These are phyloP conservation scores for Drosophila antonietae DNA, from an alignment of 2,888 invertebrate species.

Conservation along the genomic window DNA sequence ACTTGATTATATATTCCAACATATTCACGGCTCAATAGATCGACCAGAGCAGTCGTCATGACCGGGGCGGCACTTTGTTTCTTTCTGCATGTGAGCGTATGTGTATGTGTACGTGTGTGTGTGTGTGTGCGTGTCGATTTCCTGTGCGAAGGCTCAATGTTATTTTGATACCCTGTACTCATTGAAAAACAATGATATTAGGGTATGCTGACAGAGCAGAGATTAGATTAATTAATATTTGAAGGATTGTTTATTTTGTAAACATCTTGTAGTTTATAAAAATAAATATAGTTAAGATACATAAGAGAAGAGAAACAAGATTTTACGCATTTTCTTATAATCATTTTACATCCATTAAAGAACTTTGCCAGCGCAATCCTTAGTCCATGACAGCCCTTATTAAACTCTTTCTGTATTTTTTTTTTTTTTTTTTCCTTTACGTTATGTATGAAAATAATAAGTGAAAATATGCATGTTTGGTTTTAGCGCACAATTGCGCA, in stretches of 20 bases:
- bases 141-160: conserved; percentile 31
- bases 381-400: not conserved
- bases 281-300: not conserved
- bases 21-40: conserved; percentile 79
- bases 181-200: not conserved
- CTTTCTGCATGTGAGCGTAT: not conserved
- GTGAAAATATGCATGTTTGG: conserved; percentile 79
- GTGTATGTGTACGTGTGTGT: too few relatives aligned
- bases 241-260: not conserved
- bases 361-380: not conserved
- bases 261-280: too few relatives aligned
- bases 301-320: not conserved
- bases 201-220: not conserved
- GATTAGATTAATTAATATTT: too few relatives aligned
- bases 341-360: too few relatives aligned
- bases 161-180: conserved; percentile 14
- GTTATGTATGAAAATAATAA: conserved; percentile 70
- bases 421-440: conserved; percentile 6
- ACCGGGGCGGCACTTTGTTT: conserved; percentile 26
- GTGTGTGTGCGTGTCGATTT: conserved; percentile 47
- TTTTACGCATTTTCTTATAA: too few relatives aligned
- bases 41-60: conserved; percentile 55
- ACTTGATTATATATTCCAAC: conserved; percentile 80
- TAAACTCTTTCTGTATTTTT: not conserved
- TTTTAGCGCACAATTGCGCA: conserved; percentile 76